Percentiles rank a stretch among this genome's conserved stretches.
These are phyloP conservation scores for Orientallactaga bullata DNA, from an alignment of 2,113 vertebrate species.

Conservation along the genomic window DNA sequence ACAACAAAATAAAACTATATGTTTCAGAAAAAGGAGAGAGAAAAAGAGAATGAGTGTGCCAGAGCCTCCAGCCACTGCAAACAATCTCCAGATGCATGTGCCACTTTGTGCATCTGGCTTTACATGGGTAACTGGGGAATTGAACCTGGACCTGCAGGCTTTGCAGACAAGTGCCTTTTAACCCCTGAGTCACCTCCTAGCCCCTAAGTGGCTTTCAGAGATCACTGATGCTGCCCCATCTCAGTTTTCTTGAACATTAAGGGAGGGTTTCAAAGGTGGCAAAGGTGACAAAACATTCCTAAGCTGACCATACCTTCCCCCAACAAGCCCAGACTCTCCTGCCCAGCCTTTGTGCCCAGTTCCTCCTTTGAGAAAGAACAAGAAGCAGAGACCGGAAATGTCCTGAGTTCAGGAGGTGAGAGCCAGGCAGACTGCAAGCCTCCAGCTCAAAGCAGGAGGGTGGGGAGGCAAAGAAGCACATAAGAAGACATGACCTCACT, in stretches of 20 bases:
- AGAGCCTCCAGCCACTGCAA: too few relatives aligned
- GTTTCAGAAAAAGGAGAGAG: too few relatives aligned
- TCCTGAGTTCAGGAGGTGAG: neutral
- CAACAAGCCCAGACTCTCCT: neutral
- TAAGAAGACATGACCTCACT: constrained; percentile 28
- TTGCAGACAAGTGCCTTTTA: too few relatives aligned
- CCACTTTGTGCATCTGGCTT: too few relatives aligned
- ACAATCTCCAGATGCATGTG: too few relatives aligned
- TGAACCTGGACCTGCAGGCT: too few relatives aligned
- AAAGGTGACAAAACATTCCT: neutral
- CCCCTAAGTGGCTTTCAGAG: neutral
- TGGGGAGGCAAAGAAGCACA: neutral
- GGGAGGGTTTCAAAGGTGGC: neutral
- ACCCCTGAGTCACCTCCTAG: too few relatives aligned
- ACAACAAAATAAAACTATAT: too few relatives aligned
- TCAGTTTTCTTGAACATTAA: constrained; percentile 46
- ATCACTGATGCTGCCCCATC: neutral
- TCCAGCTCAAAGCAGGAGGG: neutral
- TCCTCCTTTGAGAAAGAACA: neutral
- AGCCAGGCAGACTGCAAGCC: neutral
- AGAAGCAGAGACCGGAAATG: neutral
- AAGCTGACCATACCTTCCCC: neutral
- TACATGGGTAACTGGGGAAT: too few relatives aligned
- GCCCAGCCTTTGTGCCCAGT: neutral
- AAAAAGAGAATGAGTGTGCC: too few relatives aligned